Base-by-base conservation (phyloP, 2,888 invertebrate genomes). In the Agapostemon virescens region DNA sequence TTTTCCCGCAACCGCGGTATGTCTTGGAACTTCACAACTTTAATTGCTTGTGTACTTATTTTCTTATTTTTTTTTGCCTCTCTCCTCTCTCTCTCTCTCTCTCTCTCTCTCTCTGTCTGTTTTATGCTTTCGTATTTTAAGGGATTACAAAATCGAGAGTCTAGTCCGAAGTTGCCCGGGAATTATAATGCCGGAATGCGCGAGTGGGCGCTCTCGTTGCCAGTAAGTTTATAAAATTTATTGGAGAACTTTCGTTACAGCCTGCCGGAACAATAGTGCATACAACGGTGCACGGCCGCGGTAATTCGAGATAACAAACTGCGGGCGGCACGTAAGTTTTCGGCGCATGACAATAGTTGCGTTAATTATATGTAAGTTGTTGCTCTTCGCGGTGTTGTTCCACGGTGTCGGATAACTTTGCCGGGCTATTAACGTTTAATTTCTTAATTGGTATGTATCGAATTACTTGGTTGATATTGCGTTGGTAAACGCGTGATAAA, bases 211-310 rank as follows among this genome's bases (percentile, higher is more conserved):
- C 15, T 20, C 33, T 55, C 45, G 30, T 26, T 26, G 55, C 26
- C 55, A 26, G 55, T 64, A 20, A 79, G 69, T 58, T 69, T 74
- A 40, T 69, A 49, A 74, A 79, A 80, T 80, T 80, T 80, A 79
- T 69, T 23, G n/a, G 55, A 26, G 66, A 66, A 74, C 64, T 69
- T 79, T 79, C 74, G 79, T 80, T 64, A 52, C 49, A 74, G 74
- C 55, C 55, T 40, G 15, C 9, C 0, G 69, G n/a, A 79, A 79
- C 80, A 80, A 80, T 64, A 58, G 74, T 17, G 38, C 45, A 45
- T 74, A 58, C 49, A 38, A 63, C 73, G 73, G 20, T 52, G 49
- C 45, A 63, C 55, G 73, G 74, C 69, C 80, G 74, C 40, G 64
- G 69, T 80, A 79, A 74, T 58, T 79, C 49, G 49, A 23, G 58